Evolutionary conservation across 2,113 vertebrate species (phyloP), one percentile per base, ranked within the genome.

Genomic region (Sylvicapra grimmia): DNA sequence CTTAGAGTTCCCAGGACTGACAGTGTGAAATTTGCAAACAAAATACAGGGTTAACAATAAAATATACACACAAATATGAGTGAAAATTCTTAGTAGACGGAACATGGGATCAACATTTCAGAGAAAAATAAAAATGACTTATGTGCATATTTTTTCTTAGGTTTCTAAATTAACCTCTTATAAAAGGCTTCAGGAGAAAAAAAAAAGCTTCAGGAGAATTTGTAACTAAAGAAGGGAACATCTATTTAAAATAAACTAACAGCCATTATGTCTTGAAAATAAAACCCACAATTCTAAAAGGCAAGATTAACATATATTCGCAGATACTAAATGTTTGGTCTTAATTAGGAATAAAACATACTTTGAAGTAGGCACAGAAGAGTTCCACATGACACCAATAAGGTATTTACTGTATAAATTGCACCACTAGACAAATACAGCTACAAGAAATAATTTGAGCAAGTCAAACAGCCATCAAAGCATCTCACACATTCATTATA

Each of bases 231-330:
- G 93, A 90, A 92, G 72, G 44, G 59, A 95, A 89, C 2, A 0
- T n/a, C 95, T 97, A 97, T 95, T 86, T 79, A 97, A 98, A 97
- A 92, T 93, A 93, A 98, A 80, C 8, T 59, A 95, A 95, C 59
- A 96, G 51, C 19, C 77, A 94, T 97, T 98, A 72, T 97, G 23
- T 97, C 83, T 97, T 93, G 59, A 92, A 97, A 97, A 98, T 90
- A 97, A 98, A 94, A 87, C 18, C 92, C 91, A 97, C 51, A 94
- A 95, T 83, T 98, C 95, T 98, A 96, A 97, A 98, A 98, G 97
- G 15, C 98, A 98, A 99, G 98, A 97, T 83, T 98, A 98, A 98
- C 98, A 98, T 96, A 97, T 97, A 98, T 98, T 98, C 98, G 96
- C 98, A 98, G 86, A 83, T 98, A 97, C 98, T 97, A 97, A 90